A percentile compares a stretch with the other conserved stretches of the same genome.
phyloP scores from a whole-genome alignment of 2,888 invertebrate species.

The Dendrolimus pini region DNA sequence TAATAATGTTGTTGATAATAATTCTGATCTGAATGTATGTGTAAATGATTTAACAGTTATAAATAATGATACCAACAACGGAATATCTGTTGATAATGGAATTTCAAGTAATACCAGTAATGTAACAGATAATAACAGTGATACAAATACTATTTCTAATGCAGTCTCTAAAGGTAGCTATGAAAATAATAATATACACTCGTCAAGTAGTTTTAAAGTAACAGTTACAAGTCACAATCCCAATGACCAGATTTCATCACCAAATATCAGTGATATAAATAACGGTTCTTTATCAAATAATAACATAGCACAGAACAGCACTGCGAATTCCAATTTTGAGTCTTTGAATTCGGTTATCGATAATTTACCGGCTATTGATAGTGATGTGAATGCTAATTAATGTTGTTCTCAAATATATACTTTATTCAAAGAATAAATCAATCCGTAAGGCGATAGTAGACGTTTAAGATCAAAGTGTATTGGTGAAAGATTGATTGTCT shows the following conservation, averaged over 20 bases:
- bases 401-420: neutral
- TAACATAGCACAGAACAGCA: conserved; percentile 16
- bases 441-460: too few species aligned
- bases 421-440: too few species aligned
- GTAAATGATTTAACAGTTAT: conserved; percentile 3
- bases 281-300: conserved; percentile 12
- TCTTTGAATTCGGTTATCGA: conserved; percentile 50
- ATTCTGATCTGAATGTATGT: conserved; percentile 6
- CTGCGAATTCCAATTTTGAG: conserved; percentile 17
- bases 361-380: conserved; percentile 59
- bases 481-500: too few species aligned
- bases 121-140: conserved; percentile 7
- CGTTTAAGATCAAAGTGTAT: too few species aligned
- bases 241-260: neutral
- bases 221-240: conserved; percentile 8
- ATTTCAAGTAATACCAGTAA: conserved; percentile 4
- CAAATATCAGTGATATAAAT: conserved; percentile 8
- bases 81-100: conserved; percentile 6
- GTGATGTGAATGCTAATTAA: conserved; percentile 23
- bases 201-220: neutral
- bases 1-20: neutral
- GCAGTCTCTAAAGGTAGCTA: conserved; percentile 8
- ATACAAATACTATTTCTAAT: conserved; percentile 11
- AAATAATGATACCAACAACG: conserved; percentile 9
- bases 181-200: conserved; percentile 7